phyloP scores from a whole-genome alignment of 2,888 invertebrate genomes.

The Exocentrus adspersus region DNA sequence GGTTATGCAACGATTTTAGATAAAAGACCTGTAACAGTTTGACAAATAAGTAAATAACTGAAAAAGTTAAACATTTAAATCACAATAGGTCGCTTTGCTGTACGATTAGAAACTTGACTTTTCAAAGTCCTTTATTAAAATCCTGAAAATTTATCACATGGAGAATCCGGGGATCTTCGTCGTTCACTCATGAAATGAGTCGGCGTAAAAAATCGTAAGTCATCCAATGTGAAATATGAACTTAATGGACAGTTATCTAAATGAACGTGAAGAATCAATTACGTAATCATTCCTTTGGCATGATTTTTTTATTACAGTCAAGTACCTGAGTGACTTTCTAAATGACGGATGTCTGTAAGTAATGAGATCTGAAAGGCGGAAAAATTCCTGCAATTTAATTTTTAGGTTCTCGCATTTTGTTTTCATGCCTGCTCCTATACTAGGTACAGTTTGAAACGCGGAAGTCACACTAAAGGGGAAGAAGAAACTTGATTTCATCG shows the following conservation, averaged over 20 bases:
- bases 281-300: conserved; percentile 21
- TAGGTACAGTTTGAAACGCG: conserved; percentile 20
- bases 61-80: too few relatives aligned
- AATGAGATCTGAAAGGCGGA: conserved; percentile 11
- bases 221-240: conserved; percentile 28
- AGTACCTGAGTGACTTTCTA: conserved; percentile 33
- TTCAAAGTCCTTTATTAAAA: conserved; percentile 1
- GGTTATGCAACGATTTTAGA: not conserved
- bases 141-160: conserved; percentile 20
- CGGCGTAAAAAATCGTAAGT: conserved; percentile 28
- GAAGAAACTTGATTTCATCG: conserved; percentile 1
- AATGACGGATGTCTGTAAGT: conserved; percentile 30
- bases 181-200: conserved; percentile 33
- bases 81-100: not conserved
- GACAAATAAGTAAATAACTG: not conserved
- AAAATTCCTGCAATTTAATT: not conserved
- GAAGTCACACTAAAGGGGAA: conserved; percentile 12
- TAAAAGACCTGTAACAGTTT: not conserved
- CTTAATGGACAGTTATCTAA: conserved; percentile 35
- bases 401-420: not conserved
- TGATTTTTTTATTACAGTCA: not conserved
- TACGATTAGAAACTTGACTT: not conserved
- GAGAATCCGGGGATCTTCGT: conserved; percentile 32
- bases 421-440: not conserved
- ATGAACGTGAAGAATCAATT: conserved; percentile 37